Percentiles rank a stretch among this genome's conserved stretches.
phyloP scores from a whole-genome alignment of 2,888 invertebrate genomes.

The Celastrina argiolus region DNA sequence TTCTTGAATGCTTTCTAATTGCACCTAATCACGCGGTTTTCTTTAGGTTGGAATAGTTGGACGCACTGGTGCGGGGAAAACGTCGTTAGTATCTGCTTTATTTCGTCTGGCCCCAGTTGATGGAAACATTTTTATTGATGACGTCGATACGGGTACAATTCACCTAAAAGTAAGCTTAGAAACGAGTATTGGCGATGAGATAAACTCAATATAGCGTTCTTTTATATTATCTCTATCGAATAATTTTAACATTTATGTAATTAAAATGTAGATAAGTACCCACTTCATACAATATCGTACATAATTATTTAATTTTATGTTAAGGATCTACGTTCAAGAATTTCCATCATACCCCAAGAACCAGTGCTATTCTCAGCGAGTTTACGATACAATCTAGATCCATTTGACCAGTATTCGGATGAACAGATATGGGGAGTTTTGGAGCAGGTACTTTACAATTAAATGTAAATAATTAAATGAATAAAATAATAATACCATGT shows the following conservation, averaged over 20 bases:
- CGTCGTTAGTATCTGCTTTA: conserved; percentile 84
- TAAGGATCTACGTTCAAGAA: conserved; percentile 78
- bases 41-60: conserved; percentile 89
- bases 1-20: too few relatives aligned
- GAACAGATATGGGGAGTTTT: conserved; percentile 81
- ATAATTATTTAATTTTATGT: conserved; percentile 25
- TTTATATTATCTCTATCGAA: too few relatives aligned
- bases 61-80: conserved; percentile 90
- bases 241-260: too few relatives aligned
- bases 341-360: conserved; percentile 85
- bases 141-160: conserved; percentile 77
- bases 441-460: conserved; percentile 82
- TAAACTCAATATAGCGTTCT: too few relatives aligned
- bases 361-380: conserved; percentile 82
- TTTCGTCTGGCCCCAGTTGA: conserved; percentile 84
- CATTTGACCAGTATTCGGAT: conserved; percentile 80
- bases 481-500: too few relatives aligned
- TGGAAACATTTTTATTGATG: conserved; percentile 85
- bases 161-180: conserved; percentile 77
- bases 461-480: too few relatives aligned
- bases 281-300: too few relatives aligned
- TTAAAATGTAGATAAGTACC: too few relatives aligned
- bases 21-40: too few relatives aligned
- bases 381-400: conserved; percentile 84
- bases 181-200: too few relatives aligned